A percentile compares a stretch with the other conserved stretches of the same genome.
phyloP scores from a whole-genome alignment of 2,888 invertebrate genomes.

The Amiota minor region DNA sequence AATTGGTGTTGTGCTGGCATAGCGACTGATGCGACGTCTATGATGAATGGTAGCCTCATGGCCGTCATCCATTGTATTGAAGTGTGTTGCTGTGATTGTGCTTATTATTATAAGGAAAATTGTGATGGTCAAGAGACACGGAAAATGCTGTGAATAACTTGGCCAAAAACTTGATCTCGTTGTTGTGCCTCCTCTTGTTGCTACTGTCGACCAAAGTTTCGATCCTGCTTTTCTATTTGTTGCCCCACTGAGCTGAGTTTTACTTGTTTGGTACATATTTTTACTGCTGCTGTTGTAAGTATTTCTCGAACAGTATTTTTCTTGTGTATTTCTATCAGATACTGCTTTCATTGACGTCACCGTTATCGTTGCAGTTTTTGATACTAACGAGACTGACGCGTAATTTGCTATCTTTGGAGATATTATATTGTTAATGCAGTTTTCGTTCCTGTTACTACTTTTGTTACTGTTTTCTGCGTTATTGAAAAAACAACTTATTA shows the following conservation, averaged over 20 bases:
- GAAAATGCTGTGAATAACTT: constrained; percentile 20
- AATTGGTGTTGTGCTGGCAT: constrained; percentile 37
- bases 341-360: neutral
- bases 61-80: constrained; percentile 47
- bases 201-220: neutral
- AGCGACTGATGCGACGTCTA: constrained; percentile 34
- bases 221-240: constrained; percentile 10
- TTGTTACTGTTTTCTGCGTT: constrained; percentile 9
- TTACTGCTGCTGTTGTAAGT: neutral
- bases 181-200: constrained; percentile 12
- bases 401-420: constrained; percentile 49
- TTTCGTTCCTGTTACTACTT: constrained; percentile 7
- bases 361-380: constrained; percentile 15
- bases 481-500: constrained; percentile 6
- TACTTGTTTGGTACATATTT: constrained; percentile 44
- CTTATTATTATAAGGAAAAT: neutral
- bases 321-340: no score
- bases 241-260: constrained; percentile 49
- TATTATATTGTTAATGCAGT: constrained; percentile 28
- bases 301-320: no score
- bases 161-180: constrained; percentile 34
- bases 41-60: constrained; percentile 5
- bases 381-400: constrained; percentile 29
- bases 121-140: constrained; percentile 38
- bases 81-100: constrained; percentile 6